phyloP scores from a whole-genome alignment of 2,888 invertebrate species.

The Hydrotaea cyrtoneurina region DNA sequence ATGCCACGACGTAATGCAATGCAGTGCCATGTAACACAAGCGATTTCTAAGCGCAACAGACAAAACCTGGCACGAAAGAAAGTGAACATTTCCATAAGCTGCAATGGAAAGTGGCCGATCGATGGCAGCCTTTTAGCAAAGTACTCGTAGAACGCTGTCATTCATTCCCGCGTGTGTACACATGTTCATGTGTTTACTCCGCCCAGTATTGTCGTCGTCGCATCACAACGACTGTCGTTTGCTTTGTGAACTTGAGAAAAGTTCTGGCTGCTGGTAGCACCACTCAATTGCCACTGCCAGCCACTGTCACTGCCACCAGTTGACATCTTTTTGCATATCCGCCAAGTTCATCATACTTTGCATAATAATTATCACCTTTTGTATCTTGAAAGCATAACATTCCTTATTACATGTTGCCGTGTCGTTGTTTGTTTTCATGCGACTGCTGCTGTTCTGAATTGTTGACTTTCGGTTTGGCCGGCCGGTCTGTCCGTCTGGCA shows the following conservation, averaged over 20 bases:
- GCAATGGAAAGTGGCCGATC: conserved; percentile 11
- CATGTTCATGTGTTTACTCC: not conserved
- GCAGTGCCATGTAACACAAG: conserved; percentile 32
- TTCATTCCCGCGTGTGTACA: not conserved
- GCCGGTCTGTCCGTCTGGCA: conserved; percentile 40
- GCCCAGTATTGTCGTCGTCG: not conserved
- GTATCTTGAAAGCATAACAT: conserved; percentile 69
- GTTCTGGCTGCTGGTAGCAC: not conserved
- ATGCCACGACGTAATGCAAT: not conserved
- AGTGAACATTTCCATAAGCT: conserved; percentile 60
- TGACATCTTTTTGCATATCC: conserved; percentile 65
- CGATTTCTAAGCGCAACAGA: conserved; percentile 19
- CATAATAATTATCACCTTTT: conserved; percentile 79
- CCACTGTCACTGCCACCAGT: conserved; percentile 36
- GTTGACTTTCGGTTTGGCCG: conserved; percentile 38
- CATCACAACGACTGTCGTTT: not conserved
- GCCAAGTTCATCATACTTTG: conserved; percentile 74
- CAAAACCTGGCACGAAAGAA: conserved; percentile 57
- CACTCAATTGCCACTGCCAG: conserved; percentile 60
- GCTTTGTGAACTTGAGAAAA: not conserved
- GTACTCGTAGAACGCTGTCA: too few species aligned
- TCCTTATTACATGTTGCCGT: conserved; percentile 64
- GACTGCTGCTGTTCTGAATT: conserved; percentile 35
- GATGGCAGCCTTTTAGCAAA: not conserved
- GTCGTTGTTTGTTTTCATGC: conserved; percentile 63